These are phyloP conservation scores for Dromas ardeola DNA, from an alignment of 2,113 vertebrate species.

Conservation along the genomic window DNA sequence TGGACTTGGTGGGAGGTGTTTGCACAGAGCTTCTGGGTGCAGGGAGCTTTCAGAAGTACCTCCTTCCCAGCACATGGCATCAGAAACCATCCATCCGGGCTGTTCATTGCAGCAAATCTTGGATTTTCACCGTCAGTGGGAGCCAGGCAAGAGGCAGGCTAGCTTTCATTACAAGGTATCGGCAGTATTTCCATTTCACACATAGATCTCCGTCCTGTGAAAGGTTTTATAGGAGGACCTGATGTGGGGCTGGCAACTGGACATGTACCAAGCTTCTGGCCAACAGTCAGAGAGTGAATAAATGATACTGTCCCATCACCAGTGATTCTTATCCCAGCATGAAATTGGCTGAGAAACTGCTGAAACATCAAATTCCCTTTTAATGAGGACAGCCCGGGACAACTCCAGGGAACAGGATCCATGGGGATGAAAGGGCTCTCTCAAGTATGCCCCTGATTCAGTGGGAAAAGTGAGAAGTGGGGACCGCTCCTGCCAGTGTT, in stretches of 20 bases:
- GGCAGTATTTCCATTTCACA: neutral
- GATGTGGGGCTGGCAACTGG: neutral
- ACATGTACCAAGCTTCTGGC: neutral
- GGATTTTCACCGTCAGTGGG: neutral
- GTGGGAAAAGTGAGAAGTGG: constrained; percentile 9
- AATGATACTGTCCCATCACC: constrained; percentile 10
- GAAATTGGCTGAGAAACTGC: constrained; percentile 47
- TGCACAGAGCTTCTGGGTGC: neutral
- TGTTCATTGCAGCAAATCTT: neutral
- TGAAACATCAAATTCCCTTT: constrained; percentile 44
- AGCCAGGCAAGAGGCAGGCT: neutral
- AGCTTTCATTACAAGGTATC: neutral
- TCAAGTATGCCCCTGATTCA: neutral
- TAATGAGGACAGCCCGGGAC: constrained; percentile 41
- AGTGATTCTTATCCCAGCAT: constrained; percentile 1
- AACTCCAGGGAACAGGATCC: constrained; percentile 33
- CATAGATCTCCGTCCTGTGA: neutral
- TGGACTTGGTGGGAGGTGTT: neutral
- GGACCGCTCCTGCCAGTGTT: neutral
- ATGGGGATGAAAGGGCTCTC: constrained; percentile 17
- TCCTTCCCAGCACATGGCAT: neutral
- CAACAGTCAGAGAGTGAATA: neutral
- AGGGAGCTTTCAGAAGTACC: neutral
- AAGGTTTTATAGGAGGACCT: neutral
- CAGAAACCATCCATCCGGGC: neutral